phyloP scores from a whole-genome alignment of 2,888 invertebrate genomes.

The Hirtodrosophila histrioides region DNA sequence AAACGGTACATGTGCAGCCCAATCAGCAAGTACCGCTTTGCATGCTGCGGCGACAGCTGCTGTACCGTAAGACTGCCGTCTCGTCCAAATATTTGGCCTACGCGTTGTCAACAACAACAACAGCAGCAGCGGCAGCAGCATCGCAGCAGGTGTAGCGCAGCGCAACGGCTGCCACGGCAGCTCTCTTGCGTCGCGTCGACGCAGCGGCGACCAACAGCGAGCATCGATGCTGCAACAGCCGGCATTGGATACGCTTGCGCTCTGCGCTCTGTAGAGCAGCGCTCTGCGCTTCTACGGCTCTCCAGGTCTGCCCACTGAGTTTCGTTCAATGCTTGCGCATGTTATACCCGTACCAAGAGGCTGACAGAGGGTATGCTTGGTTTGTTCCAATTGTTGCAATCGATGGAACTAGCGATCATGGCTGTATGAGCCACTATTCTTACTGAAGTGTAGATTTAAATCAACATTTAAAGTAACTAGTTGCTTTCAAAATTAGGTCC shows the following conservation, averaged over 20 bases:
- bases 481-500: too few species aligned
- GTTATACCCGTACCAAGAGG: slow-evolving; percentile 6
- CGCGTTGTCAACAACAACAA: slow-evolving; percentile 60
- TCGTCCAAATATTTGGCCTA: slow-evolving; percentile 75
- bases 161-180: slow-evolving; percentile 7
- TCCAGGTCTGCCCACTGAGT: slow-evolving; percentile 5
- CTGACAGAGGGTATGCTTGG: slow-evolving; percentile 3
- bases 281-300: slow-evolving; percentile 9
- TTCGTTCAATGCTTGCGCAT: slow-evolving; percentile 5
- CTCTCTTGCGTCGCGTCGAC: slow-evolving; percentile 28
- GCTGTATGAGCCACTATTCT: too few species aligned
- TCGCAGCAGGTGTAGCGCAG: slow-evolving; percentile 27
- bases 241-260: slow-evolving; percentile 52
- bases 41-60: slow-evolving; percentile 61
- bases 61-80: slow-evolving; percentile 60
- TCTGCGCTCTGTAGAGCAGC: slow-evolving; percentile 11
- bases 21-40: slow-evolving; percentile 73
- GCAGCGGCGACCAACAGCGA: slow-evolving; percentile 38
- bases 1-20: slow-evolving; percentile 69
- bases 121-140: slow-evolving; percentile 17
- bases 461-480: too few species aligned
- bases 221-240: slow-evolving; percentile 23
- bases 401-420: too few species aligned
- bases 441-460: too few species aligned
- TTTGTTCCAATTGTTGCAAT: background rate